These are phyloP conservation scores for Drosophila arawakana DNA, from an alignment of 1,140 invertebrate genomes.

Conservation along the genomic window DNA sequence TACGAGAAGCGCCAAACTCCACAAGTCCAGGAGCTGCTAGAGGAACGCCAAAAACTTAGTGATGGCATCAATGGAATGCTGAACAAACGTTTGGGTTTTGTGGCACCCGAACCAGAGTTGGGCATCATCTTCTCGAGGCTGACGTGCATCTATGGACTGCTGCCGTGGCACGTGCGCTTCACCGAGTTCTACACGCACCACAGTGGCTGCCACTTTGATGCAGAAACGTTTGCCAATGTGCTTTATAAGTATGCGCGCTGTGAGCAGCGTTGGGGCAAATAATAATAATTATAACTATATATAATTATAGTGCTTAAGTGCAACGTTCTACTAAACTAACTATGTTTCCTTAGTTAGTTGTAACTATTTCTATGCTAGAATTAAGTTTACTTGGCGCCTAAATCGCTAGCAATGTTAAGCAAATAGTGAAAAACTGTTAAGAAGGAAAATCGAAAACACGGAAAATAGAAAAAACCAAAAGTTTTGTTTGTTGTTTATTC, in stretches of 20 bases:
- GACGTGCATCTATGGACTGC: conserved; percentile 72
- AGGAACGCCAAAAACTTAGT: conserved; percentile 59
- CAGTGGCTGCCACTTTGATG: conserved; percentile 65
- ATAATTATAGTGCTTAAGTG: not conserved
- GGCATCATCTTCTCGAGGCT: conserved; percentile 68
- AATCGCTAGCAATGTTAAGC: conserved; percentile 41
- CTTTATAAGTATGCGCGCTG: conserved; percentile 77
- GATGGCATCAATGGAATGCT: conserved; percentile 54
- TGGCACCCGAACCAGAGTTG: conserved; percentile 68
- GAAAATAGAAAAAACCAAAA: not conserved
- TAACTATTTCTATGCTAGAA: conserved; percentile 46
- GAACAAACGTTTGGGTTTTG: conserved; percentile 52
- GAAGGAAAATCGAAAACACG: conserved; percentile 4
- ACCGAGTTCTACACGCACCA: conserved; percentile 77
- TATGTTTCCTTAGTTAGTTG: conserved; percentile 53
- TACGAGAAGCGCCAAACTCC: conserved; percentile 46
- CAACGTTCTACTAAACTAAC: conserved; percentile 7
- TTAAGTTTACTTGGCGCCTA: conserved; percentile 22
- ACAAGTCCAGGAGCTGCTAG: conserved; percentile 59
- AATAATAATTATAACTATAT: conserved; percentile 2
- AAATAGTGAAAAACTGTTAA: conserved; percentile 32
- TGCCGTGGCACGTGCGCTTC: conserved; percentile 80
- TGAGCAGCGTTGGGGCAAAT: conserved; percentile 83
- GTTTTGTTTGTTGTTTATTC: conserved; percentile 50
- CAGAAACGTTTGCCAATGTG: conserved; percentile 59